Conservation (phyloP, 2,888 invertebrate genomes). For the Lacanobia oleracea region DNA sequence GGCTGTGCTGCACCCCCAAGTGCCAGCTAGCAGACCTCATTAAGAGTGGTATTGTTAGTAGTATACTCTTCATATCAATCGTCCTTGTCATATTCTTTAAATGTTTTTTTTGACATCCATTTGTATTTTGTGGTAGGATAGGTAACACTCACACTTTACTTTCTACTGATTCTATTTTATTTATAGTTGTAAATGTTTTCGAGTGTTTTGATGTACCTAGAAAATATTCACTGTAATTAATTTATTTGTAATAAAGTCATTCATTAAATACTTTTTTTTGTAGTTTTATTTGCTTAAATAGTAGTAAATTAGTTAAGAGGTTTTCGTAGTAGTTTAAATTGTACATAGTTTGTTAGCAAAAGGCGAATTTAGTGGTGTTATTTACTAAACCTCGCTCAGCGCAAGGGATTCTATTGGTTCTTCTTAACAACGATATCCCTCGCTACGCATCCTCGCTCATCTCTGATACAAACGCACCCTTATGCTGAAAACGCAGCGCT, state of each 20-base stretch:
- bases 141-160: background rate
- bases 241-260: constrained; percentile 35
- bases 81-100: constrained; percentile 41
- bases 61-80: constrained; percentile 50
- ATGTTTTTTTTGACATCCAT: constrained; percentile 39
- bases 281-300: constrained; percentile 44
- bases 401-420: too few species aligned
- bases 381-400: too few species aligned
- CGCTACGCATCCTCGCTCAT: too few species aligned
- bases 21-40: constrained; percentile 83
- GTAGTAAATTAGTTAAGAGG: background rate
- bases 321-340: background rate
- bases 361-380: too few species aligned
- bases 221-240: constrained; percentile 24
- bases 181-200: background rate
- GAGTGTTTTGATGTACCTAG: too few species aligned
- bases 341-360: too few species aligned
- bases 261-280: constrained; percentile 25
- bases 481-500: too few species aligned
- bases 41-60: constrained; percentile 84
- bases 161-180: background rate
- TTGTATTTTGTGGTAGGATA: constrained; percentile 14
- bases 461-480: too few species aligned
- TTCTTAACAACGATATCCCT: too few species aligned
- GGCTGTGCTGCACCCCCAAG: constrained; percentile 85